Conservation (phyloP, 2,797 vertebrate species). For the Streptopelia turtur region DNA sequence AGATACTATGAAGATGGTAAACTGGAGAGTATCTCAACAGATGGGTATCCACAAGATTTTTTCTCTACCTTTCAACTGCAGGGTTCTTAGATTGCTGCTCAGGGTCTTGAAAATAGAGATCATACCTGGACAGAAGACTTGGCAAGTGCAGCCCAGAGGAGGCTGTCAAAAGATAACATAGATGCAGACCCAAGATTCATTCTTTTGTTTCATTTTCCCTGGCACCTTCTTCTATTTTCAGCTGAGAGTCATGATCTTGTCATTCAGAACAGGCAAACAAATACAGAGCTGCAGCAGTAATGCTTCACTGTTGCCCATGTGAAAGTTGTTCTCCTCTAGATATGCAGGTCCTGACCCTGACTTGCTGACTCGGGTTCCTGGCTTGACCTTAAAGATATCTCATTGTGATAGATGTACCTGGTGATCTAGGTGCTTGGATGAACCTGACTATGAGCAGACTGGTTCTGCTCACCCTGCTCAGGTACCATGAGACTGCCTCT, state of each 20-base stretch:
- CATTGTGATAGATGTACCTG: accelerated
- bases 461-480: not conserved
- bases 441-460: not conserved
- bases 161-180: not conserved
- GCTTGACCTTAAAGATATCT: not conserved
- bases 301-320: not conserved
- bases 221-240: not conserved
- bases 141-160: not conserved
- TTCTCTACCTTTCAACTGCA: not conserved
- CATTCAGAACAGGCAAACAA: not conserved
- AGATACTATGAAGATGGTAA: not conserved
- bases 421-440: not conserved
- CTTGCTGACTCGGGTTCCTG: not conserved
- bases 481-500: accelerated
- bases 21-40: not conserved
- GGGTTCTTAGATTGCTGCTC: not conserved
- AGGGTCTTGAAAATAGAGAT: not conserved
- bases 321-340: not conserved
- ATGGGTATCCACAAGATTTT: not conserved
- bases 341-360: not conserved
- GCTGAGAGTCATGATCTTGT: not conserved
- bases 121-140: not conserved
- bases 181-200: not conserved
- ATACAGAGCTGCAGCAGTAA: not conserved
- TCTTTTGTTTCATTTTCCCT: not conserved